Evolutionary conservation across 2,888 invertebrate species (phyloP).

Genomic region (Gandaritis pyraliata): DNA sequence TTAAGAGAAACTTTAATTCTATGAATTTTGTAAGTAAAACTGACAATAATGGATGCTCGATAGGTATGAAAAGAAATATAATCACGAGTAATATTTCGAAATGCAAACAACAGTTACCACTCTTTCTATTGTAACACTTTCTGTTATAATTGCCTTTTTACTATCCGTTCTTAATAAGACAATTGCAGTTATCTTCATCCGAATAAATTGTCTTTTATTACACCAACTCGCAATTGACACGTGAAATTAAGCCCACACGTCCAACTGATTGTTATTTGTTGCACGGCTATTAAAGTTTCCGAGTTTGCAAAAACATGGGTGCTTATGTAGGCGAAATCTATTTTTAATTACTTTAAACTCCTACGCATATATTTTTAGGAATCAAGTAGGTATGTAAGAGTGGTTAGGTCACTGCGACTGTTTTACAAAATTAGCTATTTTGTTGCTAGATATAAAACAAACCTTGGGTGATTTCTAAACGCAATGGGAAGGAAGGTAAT

Average conservation of each 20-base stretch:
- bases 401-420: too few species aligned
- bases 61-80: too few species aligned
- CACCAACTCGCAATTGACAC: conserved; percentile 42
- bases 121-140: conserved; percentile 35
- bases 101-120: conserved; percentile 30
- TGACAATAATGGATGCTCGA: too few species aligned
- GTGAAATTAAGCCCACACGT: conserved; percentile 42
- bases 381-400: too few species aligned
- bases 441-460: too few species aligned
- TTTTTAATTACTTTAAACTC: conserved; percentile 9
- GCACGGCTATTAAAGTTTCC: conserved; percentile 35
- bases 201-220: conserved; percentile 40
- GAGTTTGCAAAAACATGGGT: conserved; percentile 35
- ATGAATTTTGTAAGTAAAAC: too few species aligned
- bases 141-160: conserved; percentile 34
- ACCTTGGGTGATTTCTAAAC: too few species aligned
- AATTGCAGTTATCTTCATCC: conserved; percentile 38
- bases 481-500: too few species aligned
- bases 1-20: too few species aligned
- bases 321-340: conserved; percentile 35
- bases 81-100: conserved; percentile 9
- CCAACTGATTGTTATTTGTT: conserved; percentile 40
- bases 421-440: too few species aligned
- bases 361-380: neutral
- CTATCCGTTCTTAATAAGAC: conserved; percentile 35